A percentile compares a stretch with the other conserved stretches of the same genome.
These are phyloP conservation scores for Drosophila algonquin DNA, from an alignment of 2,888 invertebrate genomes.

Conservation along the genomic window DNA sequence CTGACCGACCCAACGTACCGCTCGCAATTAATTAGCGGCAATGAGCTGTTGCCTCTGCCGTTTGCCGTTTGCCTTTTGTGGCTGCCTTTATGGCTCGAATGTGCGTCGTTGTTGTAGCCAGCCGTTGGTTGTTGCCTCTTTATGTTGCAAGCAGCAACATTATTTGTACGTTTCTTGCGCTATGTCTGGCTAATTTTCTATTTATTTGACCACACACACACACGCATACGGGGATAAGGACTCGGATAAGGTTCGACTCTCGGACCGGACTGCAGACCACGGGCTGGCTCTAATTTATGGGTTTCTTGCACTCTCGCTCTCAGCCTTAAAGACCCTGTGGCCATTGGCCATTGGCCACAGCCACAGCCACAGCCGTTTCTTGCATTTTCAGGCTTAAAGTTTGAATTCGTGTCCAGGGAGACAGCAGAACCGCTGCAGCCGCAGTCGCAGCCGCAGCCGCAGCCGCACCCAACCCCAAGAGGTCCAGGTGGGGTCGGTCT, in stretches of 20 bases:
- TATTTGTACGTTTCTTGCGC: constrained; percentile 58
- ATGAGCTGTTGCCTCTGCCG: constrained; percentile 65
- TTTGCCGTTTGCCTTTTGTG: constrained; percentile 28
- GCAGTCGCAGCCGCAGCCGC: constrained; percentile 30
- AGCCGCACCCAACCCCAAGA: constrained; percentile 50
- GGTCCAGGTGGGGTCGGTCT: constrained; percentile 11
- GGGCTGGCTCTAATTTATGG: constrained; percentile 66
- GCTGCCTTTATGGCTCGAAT: constrained; percentile 68
- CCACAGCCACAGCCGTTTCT: background rate
- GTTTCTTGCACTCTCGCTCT: constrained; percentile 71
- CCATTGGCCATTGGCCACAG: background rate
- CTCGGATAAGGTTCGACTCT: constrained; percentile 14
- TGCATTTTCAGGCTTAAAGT: constrained; percentile 56
- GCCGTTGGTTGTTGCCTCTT: constrained; percentile 68
- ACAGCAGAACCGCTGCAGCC: background rate
- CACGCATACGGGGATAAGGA: constrained; percentile 23
- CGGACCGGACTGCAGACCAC: constrained; percentile 30
- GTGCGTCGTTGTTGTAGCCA: constrained; percentile 57
- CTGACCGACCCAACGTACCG: constrained; percentile 55
- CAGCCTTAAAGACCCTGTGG: constrained; percentile 50
- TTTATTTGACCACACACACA: constrained; percentile 75
- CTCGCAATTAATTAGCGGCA: constrained; percentile 77
- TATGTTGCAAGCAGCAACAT: constrained; percentile 60
- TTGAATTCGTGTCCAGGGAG: constrained; percentile 64
- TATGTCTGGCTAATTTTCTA: constrained; percentile 78